Base-by-base conservation (phyloP, 1,140 invertebrate genomes). In the Nephila pilipes region DNA sequence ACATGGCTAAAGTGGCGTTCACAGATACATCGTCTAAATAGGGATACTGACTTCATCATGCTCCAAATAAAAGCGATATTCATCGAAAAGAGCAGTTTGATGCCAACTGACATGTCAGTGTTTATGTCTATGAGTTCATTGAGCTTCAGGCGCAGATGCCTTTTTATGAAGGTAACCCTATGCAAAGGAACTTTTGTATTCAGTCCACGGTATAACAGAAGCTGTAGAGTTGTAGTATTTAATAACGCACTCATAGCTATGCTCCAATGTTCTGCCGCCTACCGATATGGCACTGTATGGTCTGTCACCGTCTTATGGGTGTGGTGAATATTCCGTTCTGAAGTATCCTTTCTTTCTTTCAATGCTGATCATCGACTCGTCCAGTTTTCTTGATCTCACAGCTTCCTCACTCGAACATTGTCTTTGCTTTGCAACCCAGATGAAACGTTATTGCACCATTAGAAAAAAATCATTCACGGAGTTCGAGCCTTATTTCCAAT, bases 111-210 rank as follows among this genome's bases (percentile, higher is more conserved):
- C 58, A 85, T 18, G 25, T 25, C 58, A 63, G 2, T 58, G n/a
- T n/a, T 55, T 85, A 58, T 57, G 22, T 46, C 32, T 18, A 85
- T 57, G 6, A 22, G 83, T 25, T n/a, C 83, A 32, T 60, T 85
- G 55, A 58, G 18, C 83, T 29, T 0, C 83, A 57, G 83, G 29
- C 20, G 57, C 16, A 0, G 29, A 85, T 85, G n/a, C 0, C 60
- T 58, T 85, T 46, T 55, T 2, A 25, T 85, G n/a, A 60, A 10
- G 54, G 16, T 6, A 3, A 85, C 32, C 1, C 46, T 85, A 55
- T 85, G 60, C 29, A 57, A 85, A 85, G 54, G n/a, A 85, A 16
- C 60, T 58, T n/a, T 58, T 58, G 83, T 16, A 58, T 10, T 8
- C 58, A 85, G n/a, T 57, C 55, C 54, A 58, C n/a, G 2, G 5